Base-by-base conservation (phyloP, 2,113 vertebrate species). In the Chelonoidis abingdonii region DNA sequence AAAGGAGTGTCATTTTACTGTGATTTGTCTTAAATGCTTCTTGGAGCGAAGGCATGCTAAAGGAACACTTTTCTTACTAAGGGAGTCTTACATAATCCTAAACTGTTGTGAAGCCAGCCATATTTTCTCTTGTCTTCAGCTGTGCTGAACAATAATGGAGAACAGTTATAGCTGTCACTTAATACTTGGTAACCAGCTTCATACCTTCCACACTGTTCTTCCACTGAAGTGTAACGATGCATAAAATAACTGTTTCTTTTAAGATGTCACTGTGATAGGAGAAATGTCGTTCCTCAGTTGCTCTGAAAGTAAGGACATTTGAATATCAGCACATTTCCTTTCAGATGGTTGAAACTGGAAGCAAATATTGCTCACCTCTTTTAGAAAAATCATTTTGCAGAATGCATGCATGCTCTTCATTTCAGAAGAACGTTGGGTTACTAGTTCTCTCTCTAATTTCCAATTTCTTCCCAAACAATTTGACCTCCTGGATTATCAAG, bases 71-170 rank as follows among this genome's bases (percentile, higher is more conserved):
- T 57, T 24, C 21, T 59, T 80, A 83, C 65, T 41, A 38, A 88
- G 44, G 87, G 83, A 38, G 80, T 75, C 59, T 49, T 84, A 50
- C 3, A 35, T 89, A 94, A 86, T 90, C 52, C 78, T 29, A 10
- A 87, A 88, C 85, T 86, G 50, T 41, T 78, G 29, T 81, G 12
- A 86, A 93, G 69, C 72, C 44, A 86, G 38, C 24, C 78, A 85
- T 85, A 69, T 72, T 88, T 47, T 89, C 41, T 56, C 80, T 75
- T 92, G 25, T 50, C n/a, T 76, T 93, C 59, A 86, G 82, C 87
- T 94, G 84, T 86, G 53, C 10, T 90, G 91, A 93, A 49, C 54
- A 83, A 31, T 91, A 89, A 90, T 79, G 79, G 81, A 82, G 85
- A 88, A 17, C 9, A 91, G 56, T 85, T 95, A 41, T 85, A 78